phyloP scores from a whole-genome alignment of 1,140 invertebrate genomes.

The Halyomorpha halys region DNA sequence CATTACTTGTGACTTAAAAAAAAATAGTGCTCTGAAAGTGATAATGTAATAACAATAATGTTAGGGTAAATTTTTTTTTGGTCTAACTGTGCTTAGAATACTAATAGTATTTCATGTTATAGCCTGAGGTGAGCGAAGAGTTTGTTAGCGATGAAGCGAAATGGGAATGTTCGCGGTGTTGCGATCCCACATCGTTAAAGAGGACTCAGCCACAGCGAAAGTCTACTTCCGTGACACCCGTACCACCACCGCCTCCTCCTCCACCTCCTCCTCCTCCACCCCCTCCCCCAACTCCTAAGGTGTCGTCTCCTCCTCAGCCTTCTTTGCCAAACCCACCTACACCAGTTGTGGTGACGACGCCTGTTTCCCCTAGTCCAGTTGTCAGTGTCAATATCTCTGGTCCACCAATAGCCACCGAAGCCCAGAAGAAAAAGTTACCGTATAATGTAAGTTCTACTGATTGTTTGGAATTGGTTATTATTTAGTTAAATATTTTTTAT shows the following conservation, averaged over 20 bases:
- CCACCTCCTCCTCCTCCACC: neutral
- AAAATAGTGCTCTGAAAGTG: no score
- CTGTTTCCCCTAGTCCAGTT: neutral
- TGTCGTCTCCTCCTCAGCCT: neutral
- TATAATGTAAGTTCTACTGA: constrained; percentile 41
- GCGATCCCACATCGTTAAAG: constrained; percentile 37
- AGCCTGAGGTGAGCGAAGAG: constrained; percentile 40
- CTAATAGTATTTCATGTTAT: constrained; percentile 25
- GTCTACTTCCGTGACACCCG: neutral
- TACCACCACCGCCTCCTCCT: neutral
- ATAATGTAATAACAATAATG: no score
- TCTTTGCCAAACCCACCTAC: neutral
- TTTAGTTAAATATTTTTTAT: neutral
- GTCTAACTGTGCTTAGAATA: no score
- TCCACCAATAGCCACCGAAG: constrained; percentile 23
- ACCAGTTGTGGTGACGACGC: neutral
- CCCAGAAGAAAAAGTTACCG: constrained; percentile 36
- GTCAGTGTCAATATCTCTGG: neutral
- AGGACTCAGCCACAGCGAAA: constrained; percentile 34
- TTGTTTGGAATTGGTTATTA: no score
- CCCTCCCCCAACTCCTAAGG: neutral
- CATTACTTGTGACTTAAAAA: no score
- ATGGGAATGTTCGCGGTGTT: constrained; percentile 53
- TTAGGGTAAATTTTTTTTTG: no score
- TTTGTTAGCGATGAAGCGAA: constrained; percentile 38